A percentile compares a stretch with the other conserved stretches of the same genome.
phyloP scores from a whole-genome alignment of 2,888 invertebrate genomes.

The Melanostoma mellinum region DNA sequence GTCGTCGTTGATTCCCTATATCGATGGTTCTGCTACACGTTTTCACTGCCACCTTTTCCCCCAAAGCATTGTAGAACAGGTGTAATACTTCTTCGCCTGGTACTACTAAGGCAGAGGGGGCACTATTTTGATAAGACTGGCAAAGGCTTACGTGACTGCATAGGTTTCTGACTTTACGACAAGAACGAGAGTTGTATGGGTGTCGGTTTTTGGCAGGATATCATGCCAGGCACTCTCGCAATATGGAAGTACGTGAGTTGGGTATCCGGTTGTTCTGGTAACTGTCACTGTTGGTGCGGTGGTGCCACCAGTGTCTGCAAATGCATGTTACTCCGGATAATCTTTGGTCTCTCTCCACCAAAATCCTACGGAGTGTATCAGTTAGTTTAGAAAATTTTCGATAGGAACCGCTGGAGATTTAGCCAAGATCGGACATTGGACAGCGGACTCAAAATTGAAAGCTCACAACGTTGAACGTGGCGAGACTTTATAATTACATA shows the following conservation, averaged over 20 bases:
- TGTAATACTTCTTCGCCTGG: slow-evolving; percentile 58
- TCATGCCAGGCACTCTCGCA: slow-evolving; percentile 52
- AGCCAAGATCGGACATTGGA: slow-evolving; percentile 24
- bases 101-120: slow-evolving; percentile 42
- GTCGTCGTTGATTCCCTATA: slow-evolving; percentile 48
- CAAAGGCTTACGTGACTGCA: slow-evolving; percentile 67
- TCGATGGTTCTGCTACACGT: slow-evolving; percentile 46
- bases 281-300: slow-evolving; percentile 22
- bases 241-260: slow-evolving; percentile 50
- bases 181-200: slow-evolving; percentile 29
- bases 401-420: slow-evolving; percentile 50
- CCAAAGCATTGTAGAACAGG: slow-evolving; percentile 60
- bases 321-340: slow-evolving; percentile 58
- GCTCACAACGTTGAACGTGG: slow-evolving; percentile 53
- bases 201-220: slow-evolving; percentile 67
- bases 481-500: slow-evolving; percentile 3
- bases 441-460: slow-evolving; percentile 54
- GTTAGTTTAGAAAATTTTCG: slow-evolving; percentile 46
- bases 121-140: slow-evolving; percentile 64
- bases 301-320: neutral
- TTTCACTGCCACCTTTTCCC: slow-evolving; percentile 39
- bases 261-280: slow-evolving; percentile 40
- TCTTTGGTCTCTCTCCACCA: slow-evolving; percentile 39
- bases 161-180: slow-evolving; percentile 60
- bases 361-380: slow-evolving; percentile 34